Conservation (phyloP, 2,113 vertebrate genomes). For the Dryoscopus gambensis region DNA sequence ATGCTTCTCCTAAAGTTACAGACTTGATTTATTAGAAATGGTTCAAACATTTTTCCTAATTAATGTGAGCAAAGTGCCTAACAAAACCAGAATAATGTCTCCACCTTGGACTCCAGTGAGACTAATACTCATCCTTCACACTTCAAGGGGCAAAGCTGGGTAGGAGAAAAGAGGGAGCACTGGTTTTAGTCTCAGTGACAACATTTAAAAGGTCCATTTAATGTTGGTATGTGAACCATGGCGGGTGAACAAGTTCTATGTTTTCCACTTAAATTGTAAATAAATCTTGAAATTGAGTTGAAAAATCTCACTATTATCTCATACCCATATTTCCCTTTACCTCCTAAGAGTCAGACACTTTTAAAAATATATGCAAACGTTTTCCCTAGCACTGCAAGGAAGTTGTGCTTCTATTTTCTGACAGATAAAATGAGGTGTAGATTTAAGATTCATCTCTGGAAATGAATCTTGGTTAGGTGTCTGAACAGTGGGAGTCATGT, state of each 20-base stretch:
- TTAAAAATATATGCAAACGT: not conserved
- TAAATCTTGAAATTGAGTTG: not conserved
- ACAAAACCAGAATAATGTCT: constrained; percentile 54
- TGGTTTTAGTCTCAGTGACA: not conserved
- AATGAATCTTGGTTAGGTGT: not conserved
- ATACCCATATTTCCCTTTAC: not conserved
- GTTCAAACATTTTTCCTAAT: constrained; percentile 65
- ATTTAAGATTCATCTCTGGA: not conserved
- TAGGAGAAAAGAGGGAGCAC: not conserved
- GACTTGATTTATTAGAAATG: constrained; percentile 60
- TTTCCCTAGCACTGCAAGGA: not conserved
- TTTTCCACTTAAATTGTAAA: not conserved
- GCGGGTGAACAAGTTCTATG: not conserved
- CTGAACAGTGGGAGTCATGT: not conserved
- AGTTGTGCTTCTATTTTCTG: not conserved
- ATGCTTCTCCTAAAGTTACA: constrained; percentile 17
- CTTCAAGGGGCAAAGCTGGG: constrained; percentile 33
- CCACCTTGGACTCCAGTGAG: constrained; percentile 15
- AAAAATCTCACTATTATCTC: not conserved
- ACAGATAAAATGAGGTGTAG: not conserved
- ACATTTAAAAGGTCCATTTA: not conserved
- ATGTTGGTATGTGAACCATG: not conserved
- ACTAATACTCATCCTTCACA: constrained; percentile 56
- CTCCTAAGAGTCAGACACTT: not conserved
- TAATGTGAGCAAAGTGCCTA: constrained; percentile 54